Base-by-base conservation (phyloP, 2,888 invertebrate species). In the Leptopterna dolabrata region DNA sequence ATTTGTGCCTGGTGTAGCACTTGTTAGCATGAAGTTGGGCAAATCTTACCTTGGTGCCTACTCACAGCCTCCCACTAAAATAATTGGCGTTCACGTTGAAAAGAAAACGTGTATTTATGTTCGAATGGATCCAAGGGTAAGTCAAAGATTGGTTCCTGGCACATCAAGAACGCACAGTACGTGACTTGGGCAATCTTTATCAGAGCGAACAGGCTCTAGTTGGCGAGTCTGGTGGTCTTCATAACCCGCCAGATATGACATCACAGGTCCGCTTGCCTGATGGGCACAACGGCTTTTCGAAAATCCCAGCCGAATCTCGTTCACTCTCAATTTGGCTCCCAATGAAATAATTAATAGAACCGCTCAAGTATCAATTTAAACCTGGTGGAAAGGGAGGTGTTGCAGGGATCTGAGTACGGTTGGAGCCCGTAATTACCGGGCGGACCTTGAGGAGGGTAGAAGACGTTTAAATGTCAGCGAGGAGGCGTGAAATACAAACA, bases 381-480 rank as follows among this genome's bases (percentile, higher is more conserved):
- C 2, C n/a, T 24, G n/a, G 24, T 19, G 43, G 78, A 4, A 80
- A 47, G 30, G 27, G 63, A 63, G 63, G 63, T 24, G 63, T 63
- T 63, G 11, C 63, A 63, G 55, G 9, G 51, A 14, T 30, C 76
- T 6, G 29, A 45, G 14, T 45, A 47, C 24, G 47, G 36, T 19
- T 14, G 45, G n/a, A 30, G 30, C n/a, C 81, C 30, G 29, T 81
- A 81, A 81, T 81, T 81, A 55, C 55, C 16, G 14, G 55, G n/a
- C 41, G 19, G 43, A 45, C 81, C 81, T 81, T 51, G 81, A 14
- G 29, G 78, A 45, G 47, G 19, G 14, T 19, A 19, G 81, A 78
- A 81, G 81, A 81, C 83, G 83, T 83, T 83, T 70, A 83, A 83
- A 83, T 83, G 83, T 83, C 83, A 83, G 83, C 83, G 83, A 83